phyloP scores from a whole-genome alignment of 2,113 vertebrate species.

The Ageneiosus marmoratus region DNA sequence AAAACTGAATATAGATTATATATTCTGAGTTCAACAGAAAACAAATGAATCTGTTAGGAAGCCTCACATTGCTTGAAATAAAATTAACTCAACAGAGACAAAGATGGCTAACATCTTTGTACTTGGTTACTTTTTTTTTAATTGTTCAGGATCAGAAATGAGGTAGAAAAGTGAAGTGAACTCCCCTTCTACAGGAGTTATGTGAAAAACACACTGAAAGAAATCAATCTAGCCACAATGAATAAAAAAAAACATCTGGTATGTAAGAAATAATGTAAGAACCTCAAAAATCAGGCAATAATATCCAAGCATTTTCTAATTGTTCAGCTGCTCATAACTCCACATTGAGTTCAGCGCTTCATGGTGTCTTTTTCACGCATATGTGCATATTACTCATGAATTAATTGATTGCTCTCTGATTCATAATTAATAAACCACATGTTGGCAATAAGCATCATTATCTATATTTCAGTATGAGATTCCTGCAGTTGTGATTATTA shows the following conservation, averaged over 20 bases:
- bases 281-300: not conserved
- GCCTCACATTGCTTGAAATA: not conserved
- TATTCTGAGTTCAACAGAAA: not conserved
- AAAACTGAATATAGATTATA: not conserved
- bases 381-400: conserved; percentile 14
- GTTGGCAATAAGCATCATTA: not conserved
- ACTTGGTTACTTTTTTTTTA: not conserved
- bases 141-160: not conserved
- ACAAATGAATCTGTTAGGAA: not conserved
- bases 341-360: not conserved
- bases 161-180: not conserved
- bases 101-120: not conserved
- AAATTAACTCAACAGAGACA: not conserved
- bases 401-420: not conserved
- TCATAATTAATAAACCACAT: not conserved
- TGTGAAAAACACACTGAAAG: not conserved
- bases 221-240: not conserved
- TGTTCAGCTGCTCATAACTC: not conserved
- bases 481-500: not conserved
- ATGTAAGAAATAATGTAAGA: not conserved
- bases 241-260: not conserved
- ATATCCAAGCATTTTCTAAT: not conserved
- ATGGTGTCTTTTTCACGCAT: not conserved
- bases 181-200: not conserved
- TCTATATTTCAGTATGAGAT: not conserved